Conservation (phyloP, 37 sponge, comb jelly and placozoan species). For the Cladorhizidae sp. region DNA sequence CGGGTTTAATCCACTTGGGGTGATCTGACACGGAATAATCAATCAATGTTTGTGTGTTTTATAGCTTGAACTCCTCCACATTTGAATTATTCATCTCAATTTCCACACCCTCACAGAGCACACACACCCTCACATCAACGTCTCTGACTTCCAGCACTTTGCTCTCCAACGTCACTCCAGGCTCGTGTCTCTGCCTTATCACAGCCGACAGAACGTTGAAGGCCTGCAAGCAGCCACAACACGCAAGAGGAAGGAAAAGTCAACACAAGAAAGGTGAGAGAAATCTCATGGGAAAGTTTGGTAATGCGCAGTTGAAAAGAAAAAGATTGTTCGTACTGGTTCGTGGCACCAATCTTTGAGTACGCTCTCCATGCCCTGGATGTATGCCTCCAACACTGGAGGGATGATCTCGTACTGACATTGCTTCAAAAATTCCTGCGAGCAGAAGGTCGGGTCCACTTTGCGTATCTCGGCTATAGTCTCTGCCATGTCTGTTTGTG, state of each 20-base stretch:
- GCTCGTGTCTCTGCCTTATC: constrained; percentile 57
- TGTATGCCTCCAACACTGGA: constrained; percentile 83
- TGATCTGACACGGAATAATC: too few relatives aligned
- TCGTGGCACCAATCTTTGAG: constrained; percentile 90
- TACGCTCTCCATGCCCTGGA: constrained; percentile 60
- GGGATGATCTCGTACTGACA: constrained; percentile 89
- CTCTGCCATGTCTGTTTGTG: constrained; percentile 81
- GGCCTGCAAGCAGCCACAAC: constrained; percentile 29
- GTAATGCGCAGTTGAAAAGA: too few relatives aligned
- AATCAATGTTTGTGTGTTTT: too few relatives aligned
- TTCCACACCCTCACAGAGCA: background rate
- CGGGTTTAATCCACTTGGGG: too few relatives aligned
- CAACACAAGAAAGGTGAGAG: too few relatives aligned
- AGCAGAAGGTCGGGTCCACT: constrained; percentile 79
- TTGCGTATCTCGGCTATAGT: constrained; percentile 80
- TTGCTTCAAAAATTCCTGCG: constrained; percentile 69
- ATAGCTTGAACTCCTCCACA: too few relatives aligned
- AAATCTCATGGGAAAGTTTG: too few relatives aligned
- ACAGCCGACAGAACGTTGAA: constrained; percentile 75
- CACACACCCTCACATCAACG: constrained; percentile 63
- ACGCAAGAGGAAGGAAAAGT: too few relatives aligned
- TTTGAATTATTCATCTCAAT: too few relatives aligned
- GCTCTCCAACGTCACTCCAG: constrained; percentile 27
- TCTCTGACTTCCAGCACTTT: constrained; percentile 74
- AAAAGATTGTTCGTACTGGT: constrained; percentile 36